Evolutionary conservation across 2,797 vertebrate genomes (phyloP).

Genomic region (Pelochelys cantorii): DNA sequence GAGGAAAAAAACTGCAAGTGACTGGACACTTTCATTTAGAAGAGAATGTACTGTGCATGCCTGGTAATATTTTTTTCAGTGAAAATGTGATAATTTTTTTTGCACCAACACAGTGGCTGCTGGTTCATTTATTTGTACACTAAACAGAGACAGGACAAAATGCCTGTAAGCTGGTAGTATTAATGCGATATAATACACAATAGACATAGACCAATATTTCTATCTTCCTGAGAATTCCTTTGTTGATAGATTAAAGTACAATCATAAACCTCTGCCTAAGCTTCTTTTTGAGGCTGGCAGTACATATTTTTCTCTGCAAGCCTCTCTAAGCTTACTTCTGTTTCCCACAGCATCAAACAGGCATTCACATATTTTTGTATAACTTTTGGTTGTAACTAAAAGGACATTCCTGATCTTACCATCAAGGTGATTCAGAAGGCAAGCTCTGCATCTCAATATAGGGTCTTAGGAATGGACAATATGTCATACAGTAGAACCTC

Average conservation of each 20-base stretch:
- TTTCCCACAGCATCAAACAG: neutral
- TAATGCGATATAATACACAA: neutral
- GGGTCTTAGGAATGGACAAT: neutral
- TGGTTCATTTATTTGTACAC: neutral
- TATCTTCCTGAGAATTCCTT: neutral
- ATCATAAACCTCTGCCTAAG: neutral
- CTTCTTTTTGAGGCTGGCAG: neutral
- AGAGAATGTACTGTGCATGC: neutral
- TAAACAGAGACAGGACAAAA: neutral
- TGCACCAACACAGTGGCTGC: neutral
- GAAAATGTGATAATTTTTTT: neutral
- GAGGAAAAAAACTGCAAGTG: neutral
- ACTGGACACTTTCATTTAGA: neutral
- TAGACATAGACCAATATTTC: neutral
- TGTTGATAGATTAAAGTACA: neutral
- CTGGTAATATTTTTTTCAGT: neutral
- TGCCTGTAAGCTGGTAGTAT: neutral
- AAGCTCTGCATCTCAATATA: constrained; percentile 11
- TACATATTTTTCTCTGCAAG: neutral
- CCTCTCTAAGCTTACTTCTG: neutral
- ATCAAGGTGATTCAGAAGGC: neutral
- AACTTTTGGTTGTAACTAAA: neutral
- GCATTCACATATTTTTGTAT: neutral
- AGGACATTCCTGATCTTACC: neutral
- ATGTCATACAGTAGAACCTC: neutral